Base-by-base conservation (phyloP, 2,888 invertebrate species). In the Eristalinus sepulchralis region DNA sequence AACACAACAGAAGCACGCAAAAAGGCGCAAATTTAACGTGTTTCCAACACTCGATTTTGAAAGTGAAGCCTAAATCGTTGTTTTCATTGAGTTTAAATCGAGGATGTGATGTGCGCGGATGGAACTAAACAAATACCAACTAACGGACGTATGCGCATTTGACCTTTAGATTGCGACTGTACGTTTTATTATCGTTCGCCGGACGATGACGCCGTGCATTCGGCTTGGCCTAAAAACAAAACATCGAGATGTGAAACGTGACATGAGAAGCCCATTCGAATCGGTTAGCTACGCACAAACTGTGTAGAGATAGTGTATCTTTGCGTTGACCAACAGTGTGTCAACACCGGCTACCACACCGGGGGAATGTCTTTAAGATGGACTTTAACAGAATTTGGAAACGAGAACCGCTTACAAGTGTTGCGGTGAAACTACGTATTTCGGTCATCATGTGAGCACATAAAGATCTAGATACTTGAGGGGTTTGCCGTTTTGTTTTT, bases 361-460 rank as follows among this genome's bases (percentile, higher is more conserved):
- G 33, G 53, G 53, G 53, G 53, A n/a, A 53, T 24, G 36, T 36
- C 39, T 24, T 17, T n/a, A 31, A 2, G 13, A 33, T 60, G 60
- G 34, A 72, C 72, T 3, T 34, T 4, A 31, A 20, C 17, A 8
- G 75, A 75, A 66, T 66, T 66, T 57, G 66, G 39, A 66, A 27
- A 27, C 66, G 57, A 75, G 64, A 66, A 57, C 17, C 17, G 17
- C 5, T 47, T 8, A 17, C 39, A 47, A 47, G 17, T 47, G n/a
- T 34, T 34, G 4, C 47, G 47, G 47, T 47, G 39, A 47, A 47
- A 47, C 47, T 47, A 47, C 5, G n/a, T n/a, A n/a, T 17, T 17
- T 47, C 8, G 8, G 47, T 47, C 47, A 8, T 47, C 47, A 17
- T 47, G 47, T 17, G 47, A 9, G 17, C 39, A 47, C 47, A 47